phyloP scores from a whole-genome alignment of 92 coral and sea anemone species.

The Muricea muricata region DNA sequence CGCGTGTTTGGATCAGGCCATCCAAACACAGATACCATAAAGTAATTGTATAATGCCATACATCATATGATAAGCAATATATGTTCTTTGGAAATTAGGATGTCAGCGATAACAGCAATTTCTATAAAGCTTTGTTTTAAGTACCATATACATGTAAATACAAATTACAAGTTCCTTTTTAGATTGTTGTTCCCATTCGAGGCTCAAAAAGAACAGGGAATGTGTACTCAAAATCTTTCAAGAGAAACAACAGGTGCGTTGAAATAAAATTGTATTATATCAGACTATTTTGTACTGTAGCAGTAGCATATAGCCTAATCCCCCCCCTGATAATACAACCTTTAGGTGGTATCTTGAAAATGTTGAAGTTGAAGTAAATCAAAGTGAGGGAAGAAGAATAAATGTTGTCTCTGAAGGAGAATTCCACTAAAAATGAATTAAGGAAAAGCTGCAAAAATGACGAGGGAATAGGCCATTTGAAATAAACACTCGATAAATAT shows the following conservation, averaged over 20 bases:
- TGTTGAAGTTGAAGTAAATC: constrained; percentile 70
- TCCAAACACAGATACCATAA: too few species aligned
- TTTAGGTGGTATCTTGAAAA: constrained; percentile 74
- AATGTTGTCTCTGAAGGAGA: background rate
- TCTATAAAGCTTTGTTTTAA: too few species aligned
- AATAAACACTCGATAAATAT: too few species aligned
- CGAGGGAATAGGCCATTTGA: background rate
- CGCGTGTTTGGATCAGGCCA: too few species aligned
- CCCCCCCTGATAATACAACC: background rate
- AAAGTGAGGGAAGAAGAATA: constrained; percentile 10
- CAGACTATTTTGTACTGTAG: too few species aligned
- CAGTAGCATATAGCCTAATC: too few species aligned
- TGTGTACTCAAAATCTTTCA: constrained; percentile 78
- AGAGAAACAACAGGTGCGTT: constrained; percentile 46
- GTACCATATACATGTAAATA: too few species aligned
- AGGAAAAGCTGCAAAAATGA: background rate
- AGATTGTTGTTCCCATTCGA: constrained; percentile 91
- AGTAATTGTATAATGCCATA: too few species aligned
- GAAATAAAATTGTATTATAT: background rate
- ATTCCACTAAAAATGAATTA: background rate
- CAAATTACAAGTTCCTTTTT: background rate
- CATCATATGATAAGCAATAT: too few species aligned
- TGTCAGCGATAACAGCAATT: too few species aligned
- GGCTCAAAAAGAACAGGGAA: constrained; percentile 84
- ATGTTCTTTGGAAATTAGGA: too few species aligned